These are phyloP conservation scores for Megaceryle torquata DNA, from an alignment of 2,113 vertebrate species.

Conservation along the genomic window DNA sequence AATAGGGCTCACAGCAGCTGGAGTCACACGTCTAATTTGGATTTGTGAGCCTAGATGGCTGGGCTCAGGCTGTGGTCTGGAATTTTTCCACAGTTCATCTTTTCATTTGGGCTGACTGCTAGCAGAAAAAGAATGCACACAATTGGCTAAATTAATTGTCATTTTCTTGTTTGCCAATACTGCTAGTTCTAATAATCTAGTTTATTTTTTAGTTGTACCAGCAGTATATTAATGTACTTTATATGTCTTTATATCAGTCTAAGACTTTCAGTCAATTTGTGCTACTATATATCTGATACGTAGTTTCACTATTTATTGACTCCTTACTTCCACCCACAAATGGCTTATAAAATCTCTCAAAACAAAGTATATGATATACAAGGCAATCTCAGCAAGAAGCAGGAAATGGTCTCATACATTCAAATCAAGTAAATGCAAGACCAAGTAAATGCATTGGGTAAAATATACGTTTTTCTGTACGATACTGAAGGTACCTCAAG, in stretches of 20 bases:
- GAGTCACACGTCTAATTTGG: neutral
- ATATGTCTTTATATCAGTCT: neutral
- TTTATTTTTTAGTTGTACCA: conserved; percentile 2
- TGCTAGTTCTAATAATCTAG: conserved; percentile 22
- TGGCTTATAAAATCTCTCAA: conserved; percentile 51
- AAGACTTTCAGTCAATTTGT: conserved; percentile 5
- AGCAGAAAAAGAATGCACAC: neutral
- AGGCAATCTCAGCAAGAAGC: conserved; percentile 20
- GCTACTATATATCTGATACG: neutral
- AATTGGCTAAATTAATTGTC: conserved; percentile 17
- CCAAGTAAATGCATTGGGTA: neutral
- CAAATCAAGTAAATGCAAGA: neutral
- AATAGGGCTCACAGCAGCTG: neutral
- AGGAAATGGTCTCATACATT: conserved; percentile 16
- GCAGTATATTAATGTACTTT: neutral
- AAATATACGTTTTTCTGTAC: neutral
- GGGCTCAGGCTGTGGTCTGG: neutral
- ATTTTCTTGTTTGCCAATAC: neutral
- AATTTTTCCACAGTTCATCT: neutral
- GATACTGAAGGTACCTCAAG: neutral
- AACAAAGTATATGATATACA: conserved; percentile 53
- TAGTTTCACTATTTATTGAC: conserved; percentile 51
- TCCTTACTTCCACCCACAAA: conserved; percentile 23
- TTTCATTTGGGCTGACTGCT: neutral
- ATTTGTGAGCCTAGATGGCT: neutral